Percentiles rank a stretch among this genome's conserved stretches.
phyloP scores from a whole-genome alignment of 2,888 invertebrate genomes.

The Scaptomyza flava region DNA sequence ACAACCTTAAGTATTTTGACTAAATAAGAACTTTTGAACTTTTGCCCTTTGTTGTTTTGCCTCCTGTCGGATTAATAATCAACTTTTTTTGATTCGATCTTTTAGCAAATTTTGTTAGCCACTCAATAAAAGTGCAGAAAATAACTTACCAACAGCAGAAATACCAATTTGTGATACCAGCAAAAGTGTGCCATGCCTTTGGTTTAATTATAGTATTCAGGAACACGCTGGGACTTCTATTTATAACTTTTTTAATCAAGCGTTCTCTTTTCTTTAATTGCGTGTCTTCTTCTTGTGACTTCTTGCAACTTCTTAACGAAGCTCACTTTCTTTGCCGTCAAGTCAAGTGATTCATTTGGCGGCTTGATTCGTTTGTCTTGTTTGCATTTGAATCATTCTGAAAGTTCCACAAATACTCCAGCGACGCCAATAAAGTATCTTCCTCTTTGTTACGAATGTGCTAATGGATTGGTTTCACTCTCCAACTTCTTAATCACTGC shows the following conservation, averaged over 20 bases:
- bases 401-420: constrained; percentile 41
- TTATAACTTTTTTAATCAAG: constrained; percentile 30
- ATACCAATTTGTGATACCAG: constrained; percentile 76
- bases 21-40: too few species aligned
- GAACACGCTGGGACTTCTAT: neutral
- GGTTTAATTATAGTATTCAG: constrained; percentile 12
- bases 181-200: constrained; percentile 79
- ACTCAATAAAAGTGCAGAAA: too few species aligned
- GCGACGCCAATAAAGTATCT: constrained; percentile 23
- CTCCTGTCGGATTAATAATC: neutral
- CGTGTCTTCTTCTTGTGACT: neutral
- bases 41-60: constrained; percentile 8
- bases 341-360: constrained; percentile 63
- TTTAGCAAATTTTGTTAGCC: neutral
- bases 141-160: constrained; percentile 79
- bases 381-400: constrained; percentile 62
- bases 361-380: constrained; percentile 40
- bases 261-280: constrained; percentile 24
- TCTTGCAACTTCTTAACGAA: constrained; percentile 50
- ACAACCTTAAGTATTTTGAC: constrained; percentile 2
- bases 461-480: constrained; percentile 12
- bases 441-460: constrained; percentile 17
- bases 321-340: constrained; percentile 57
- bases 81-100: too few species aligned
- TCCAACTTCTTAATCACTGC: constrained; percentile 61